Base-by-base conservation (phyloP, 2,113 vertebrate genomes). In the Neopipo cinnamomea region DNA sequence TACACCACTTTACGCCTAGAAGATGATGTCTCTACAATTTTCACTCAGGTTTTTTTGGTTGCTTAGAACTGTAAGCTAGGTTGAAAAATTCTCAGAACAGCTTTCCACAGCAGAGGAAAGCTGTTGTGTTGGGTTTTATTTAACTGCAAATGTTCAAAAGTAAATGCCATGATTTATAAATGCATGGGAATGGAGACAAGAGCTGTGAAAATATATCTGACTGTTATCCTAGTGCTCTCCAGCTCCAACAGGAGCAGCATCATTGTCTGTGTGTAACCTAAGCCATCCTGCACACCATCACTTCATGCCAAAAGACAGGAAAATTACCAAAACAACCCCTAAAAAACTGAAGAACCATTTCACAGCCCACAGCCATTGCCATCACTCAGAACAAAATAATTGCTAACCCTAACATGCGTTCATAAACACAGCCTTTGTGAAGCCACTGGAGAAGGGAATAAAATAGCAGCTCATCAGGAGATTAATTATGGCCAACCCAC, bases 401-500 rank as follows among this genome's bases (percentile, higher is more conserved):
- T 56, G 47, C 63, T 61, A 65, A 39, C 63, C 44, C 53, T 71
- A n/a, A 39, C 84, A 41, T 1, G 2, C 33, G 68, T 33, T 42
- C 53, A 75, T 35, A 76, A 91, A 61, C 0, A 3, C 59, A 73
- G n/a, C 24, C 59, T 61, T 81, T 1, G 2, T 42, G 59, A 81
- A 91, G 59, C 47, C 7, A 3, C 76, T 66, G 65, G 72, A 94
- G 63, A 93, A 13, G 27, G 23, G 24, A 66, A 16, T 47, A 41
- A 84, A 95, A 74, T 53, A 84, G 68, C 68, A 91, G 68, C 50
- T 89, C 37, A 0, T 91, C 89, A 91, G 77, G 68, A 89, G 50
- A 35, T 41, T 71, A 65, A 52, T 93, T 87, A 87, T 49, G 74
- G 49, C 46, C 63, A 89, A 21, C n/a, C 47, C 76, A 80, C 13